Evolutionary conservation across 1,140 invertebrate species (phyloP).

Genomic region (Drosophila sp.): DNA sequence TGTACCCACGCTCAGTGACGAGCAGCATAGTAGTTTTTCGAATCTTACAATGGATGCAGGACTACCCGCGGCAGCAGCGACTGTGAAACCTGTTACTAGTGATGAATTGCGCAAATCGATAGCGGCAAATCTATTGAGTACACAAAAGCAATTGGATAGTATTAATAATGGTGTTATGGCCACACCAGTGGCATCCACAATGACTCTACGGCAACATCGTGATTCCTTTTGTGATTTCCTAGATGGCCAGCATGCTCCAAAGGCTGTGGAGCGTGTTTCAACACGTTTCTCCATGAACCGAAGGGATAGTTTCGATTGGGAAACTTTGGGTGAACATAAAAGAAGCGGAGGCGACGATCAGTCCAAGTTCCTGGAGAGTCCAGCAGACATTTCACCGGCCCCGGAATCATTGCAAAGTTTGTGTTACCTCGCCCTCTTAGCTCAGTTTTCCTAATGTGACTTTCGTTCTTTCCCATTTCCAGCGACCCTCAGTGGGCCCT

Average conservation of each 20-base stretch:
- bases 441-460: background rate
- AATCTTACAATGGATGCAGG: conserved; percentile 39
- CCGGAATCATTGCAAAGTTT: conserved; percentile 59
- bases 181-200: background rate
- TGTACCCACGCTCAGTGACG: conserved; percentile 60
- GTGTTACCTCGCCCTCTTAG: background rate
- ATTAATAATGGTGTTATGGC: conserved; percentile 21
- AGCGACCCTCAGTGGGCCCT: conserved; percentile 61
- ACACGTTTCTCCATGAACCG: conserved; percentile 54
- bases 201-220: conserved; percentile 36
- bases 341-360: conserved; percentile 19
- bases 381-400: conserved; percentile 27
- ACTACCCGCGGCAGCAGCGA: background rate
- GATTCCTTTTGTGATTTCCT: conserved; percentile 81
- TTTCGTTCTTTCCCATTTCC: background rate
- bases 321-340: conserved; percentile 48
- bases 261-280: conserved; percentile 61
- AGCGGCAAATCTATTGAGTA: conserved; percentile 42
- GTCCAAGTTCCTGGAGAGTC: conserved; percentile 27
- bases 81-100: conserved; percentile 28
- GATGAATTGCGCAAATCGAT: conserved; percentile 65
- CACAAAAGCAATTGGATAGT: conserved; percentile 35
- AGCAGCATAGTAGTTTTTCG: conserved; percentile 54
- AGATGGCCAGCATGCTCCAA: conserved; percentile 61
- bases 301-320: conserved; percentile 78